phyloP scores from a whole-genome alignment of 2,888 invertebrate species.

The Myopa tessellatipennis region DNA sequence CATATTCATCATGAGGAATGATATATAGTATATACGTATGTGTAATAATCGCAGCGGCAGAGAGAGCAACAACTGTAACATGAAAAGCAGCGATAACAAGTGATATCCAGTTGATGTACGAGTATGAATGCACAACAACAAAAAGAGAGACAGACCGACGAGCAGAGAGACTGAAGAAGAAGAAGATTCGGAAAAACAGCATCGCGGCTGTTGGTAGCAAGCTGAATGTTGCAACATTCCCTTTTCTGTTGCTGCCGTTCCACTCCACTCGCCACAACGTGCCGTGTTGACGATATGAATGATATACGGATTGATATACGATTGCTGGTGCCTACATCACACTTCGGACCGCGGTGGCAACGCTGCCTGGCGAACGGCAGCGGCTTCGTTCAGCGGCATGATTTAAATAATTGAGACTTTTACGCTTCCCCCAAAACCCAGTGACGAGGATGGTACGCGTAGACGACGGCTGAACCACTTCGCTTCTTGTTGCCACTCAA shows the following conservation, averaged over 20 bases:
- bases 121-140: conserved; percentile 49
- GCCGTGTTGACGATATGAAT: conserved; percentile 61
- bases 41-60: conserved; percentile 53
- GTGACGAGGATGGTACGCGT: neutral
- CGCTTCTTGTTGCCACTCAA: conserved; percentile 14
- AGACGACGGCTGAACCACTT: neutral
- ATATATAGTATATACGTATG: conserved; percentile 52
- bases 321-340: neutral
- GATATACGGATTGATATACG: conserved; percentile 54
- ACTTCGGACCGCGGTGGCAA: neutral
- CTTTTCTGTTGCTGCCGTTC: conserved; percentile 39
- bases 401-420: conserved; percentile 67
- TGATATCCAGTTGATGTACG: conserved; percentile 44
- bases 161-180: neutral
- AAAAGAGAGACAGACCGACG: neutral
- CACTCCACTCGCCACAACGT: conserved; percentile 39
- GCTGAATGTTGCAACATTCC: conserved; percentile 12
- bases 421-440: conserved; percentile 48
- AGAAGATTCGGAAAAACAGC: neutral
- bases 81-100: conserved; percentile 22
- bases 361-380: conserved; percentile 30
- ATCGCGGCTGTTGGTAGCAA: neutral
- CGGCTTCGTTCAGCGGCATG: conserved; percentile 60
- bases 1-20: neutral
- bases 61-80: conserved; percentile 46